A percentile compares a stretch with the other conserved stretches of the same genome.
Evolutionary conservation across 2,888 invertebrate species (phyloP).

Genomic region (Andrena minutula): DNA sequence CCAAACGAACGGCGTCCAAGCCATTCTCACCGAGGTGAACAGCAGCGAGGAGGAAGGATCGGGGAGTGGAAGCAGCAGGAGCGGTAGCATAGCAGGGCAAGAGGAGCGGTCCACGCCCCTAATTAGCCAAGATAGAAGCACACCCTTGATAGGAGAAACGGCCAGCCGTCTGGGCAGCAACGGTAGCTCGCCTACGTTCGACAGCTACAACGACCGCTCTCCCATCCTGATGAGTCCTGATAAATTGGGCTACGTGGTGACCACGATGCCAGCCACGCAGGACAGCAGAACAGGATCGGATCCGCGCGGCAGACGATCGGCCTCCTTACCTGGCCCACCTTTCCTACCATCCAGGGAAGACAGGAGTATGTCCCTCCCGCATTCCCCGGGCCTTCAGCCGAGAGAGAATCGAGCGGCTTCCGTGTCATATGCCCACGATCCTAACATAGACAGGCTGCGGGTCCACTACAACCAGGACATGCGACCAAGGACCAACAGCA

Average conservation of each 20-base stretch:
- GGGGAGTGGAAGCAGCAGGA: conserved; percentile 78
- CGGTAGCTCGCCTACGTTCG: conserved; percentile 79
- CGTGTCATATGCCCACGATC: conserved; percentile 69
- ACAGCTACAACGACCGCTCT: conserved; percentile 80
- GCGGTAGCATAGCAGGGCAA: conserved; percentile 81
- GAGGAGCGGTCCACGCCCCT: conserved; percentile 82
- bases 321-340: conserved; percentile 81
- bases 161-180: conserved; percentile 79
- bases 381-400: conserved; percentile 78
- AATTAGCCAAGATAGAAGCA: conserved; percentile 81
- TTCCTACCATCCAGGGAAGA: conserved; percentile 76
- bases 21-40: conserved; percentile 80
- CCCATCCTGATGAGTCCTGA: conserved; percentile 82
- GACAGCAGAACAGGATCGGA: conserved; percentile 58
- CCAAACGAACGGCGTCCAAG: conserved; percentile 65
- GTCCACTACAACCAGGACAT: conserved; percentile 56
- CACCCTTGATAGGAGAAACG: conserved; percentile 80
- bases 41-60: conserved; percentile 81
- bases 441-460: conserved; percentile 71
- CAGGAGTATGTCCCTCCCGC: conserved; percentile 81
- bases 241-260: conserved; percentile 76
- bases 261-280: conserved; percentile 71
- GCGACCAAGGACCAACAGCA: conserved; percentile 80
- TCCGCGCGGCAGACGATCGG: conserved; percentile 82
- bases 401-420: conserved; percentile 74